A percentile compares a stretch with the other conserved stretches of the same genome.
These are phyloP conservation scores for Todiramphus saurophagus DNA, from an alignment of 2,113 vertebrate genomes.

Conservation along the genomic window DNA sequence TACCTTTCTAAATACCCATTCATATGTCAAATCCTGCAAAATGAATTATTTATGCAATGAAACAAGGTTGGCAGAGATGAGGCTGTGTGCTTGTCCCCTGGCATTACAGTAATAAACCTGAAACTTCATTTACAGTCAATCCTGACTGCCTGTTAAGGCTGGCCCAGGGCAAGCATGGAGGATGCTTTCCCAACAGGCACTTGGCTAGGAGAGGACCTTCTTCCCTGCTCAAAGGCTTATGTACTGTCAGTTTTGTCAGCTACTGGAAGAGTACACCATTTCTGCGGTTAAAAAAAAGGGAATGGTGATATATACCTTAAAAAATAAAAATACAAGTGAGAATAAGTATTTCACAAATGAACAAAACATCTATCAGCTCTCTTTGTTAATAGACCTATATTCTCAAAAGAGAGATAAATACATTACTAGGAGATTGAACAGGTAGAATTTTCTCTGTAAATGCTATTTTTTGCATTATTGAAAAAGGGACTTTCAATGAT, in stretches of 20 bases:
- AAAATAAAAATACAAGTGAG: not conserved
- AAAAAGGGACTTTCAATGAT: not conserved
- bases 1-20: not conserved
- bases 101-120: not conserved
- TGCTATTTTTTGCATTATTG: not conserved
- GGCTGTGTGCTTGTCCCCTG: not conserved
- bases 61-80: not conserved
- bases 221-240: not conserved
- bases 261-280: not conserved
- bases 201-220: not conserved
- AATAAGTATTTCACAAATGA: not conserved
- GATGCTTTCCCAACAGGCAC: not conserved
- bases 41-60: not conserved
- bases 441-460: not conserved
- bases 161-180: not conserved
- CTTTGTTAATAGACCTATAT: not conserved
- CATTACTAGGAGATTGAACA: not conserved
- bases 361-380: not conserved
- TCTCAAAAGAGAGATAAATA: not conserved
- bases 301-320: not conserved
- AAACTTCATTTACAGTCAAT: not conserved
- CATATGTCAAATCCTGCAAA: not conserved
- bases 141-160: rapidly evolving
- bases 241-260: not conserved
- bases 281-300: not conserved